Conservation (phyloP, 2,113 vertebrate species). For the Cyprinodon brontotheroides region DNA sequence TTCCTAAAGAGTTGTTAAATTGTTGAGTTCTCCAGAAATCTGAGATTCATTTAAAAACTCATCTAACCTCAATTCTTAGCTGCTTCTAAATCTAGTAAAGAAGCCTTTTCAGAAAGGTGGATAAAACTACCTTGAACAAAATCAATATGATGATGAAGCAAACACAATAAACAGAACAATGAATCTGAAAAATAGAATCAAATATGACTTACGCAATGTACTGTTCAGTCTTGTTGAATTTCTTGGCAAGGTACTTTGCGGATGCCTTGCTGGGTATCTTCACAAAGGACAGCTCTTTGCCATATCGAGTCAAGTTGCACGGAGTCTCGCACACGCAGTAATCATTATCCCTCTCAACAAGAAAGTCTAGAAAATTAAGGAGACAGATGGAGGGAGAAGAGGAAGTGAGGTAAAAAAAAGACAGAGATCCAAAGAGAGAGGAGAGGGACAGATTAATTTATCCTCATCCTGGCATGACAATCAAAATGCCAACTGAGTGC, state of each 20-base stretch:
- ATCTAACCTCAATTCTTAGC: not conserved
- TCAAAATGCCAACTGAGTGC: conserved; percentile 33
- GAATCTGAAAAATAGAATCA: not conserved
- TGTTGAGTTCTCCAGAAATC: not conserved
- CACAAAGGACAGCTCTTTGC: conserved; percentile 98
- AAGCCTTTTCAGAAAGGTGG: not conserved
- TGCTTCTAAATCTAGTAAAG: not conserved
- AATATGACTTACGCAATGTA: conserved; percentile 89
- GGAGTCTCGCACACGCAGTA: conserved; percentile 96
- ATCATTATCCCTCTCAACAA: conserved; percentile 95
- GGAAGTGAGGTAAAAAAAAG: not conserved
- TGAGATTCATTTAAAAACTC: not conserved
- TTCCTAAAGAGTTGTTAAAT: not conserved
- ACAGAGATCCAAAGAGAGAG: conserved; percentile 13
- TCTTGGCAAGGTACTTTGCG: conserved; percentile 98
- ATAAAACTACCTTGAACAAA: not conserved
- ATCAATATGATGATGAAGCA: not conserved
- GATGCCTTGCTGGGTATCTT: conserved; percentile 99
- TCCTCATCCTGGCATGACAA: conserved; percentile 23
- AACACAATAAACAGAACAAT: not conserved
- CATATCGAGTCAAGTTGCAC: conserved; percentile 94
- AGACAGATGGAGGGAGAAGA: not conserved
- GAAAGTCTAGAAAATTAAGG: conserved; percentile 84
- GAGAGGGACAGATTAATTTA: conserved; percentile 24
- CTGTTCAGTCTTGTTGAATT: conserved; percentile 98